Evolutionary conservation across 2,888 invertebrate genomes (phyloP), one percentile per base, ranked within the genome.

Genomic region (Altica lythri): DNA sequence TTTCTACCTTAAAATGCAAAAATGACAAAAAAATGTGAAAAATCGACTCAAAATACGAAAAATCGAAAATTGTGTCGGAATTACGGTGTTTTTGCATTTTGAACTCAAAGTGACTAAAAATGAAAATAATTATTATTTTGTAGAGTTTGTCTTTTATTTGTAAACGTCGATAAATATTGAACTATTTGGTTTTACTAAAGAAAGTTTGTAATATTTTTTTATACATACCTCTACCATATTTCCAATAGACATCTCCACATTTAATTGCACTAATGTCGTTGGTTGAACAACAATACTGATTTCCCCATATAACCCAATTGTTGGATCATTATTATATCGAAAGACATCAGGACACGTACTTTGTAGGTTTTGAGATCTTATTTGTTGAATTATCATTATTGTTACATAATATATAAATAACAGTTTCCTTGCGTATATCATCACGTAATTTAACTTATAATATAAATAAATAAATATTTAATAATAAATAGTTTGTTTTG

Each of bases 271-370:
- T 2, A 60, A 60, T 13, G 61, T 63, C 9, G 62, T 60, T 4
- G 61, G 57, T 10, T 60, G 46, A 66, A 71, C 72, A 3, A 72
- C 68, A 1, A 80, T 68, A 32, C 73, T 71, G 14, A 80, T 64
- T 17, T 75, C 52, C 3, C 80, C 81, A 61, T 75, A 76, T 67
- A 80, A 72, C 42, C 75, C 71, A 2, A 66, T 66, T 30, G 63
- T 62, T 4, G 75, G 75, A 58, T 79, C 77, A 55, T 70, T 75
- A 42, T 69, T 68, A 63, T 81, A 81, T 42, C 70, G 67, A 59
- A 76, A 77, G 18, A 70, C 61, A n/a, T 63, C 53, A 2, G 76
- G 75, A 55, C 77, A 77, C 3, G 76, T 75, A 54, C 73, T 74
- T 25, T 47, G 25, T 16, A 53, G 29, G 14, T 52, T 35, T 22